phyloP scores from a whole-genome alignment of 2,797 vertebrate genomes.

The Rhinichthys osculus region DNA sequence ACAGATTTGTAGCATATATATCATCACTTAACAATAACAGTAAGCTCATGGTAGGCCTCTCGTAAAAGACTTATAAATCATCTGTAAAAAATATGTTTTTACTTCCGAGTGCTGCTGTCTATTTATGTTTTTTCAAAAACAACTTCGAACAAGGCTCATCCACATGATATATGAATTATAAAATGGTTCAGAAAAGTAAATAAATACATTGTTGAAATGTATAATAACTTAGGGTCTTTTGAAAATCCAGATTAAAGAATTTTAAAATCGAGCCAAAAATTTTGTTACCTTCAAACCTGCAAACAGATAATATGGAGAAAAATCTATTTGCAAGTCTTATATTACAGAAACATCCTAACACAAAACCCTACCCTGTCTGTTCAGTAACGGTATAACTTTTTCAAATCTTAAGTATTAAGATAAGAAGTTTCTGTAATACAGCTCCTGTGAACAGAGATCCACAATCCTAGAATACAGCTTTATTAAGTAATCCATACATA shows the following conservation, averaged over 20 bases:
- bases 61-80: neutral
- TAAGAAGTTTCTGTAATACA: neutral
- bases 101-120: neutral
- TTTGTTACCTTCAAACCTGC: neutral
- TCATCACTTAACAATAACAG: neutral
- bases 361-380: neutral
- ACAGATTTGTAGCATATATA: neutral
- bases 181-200: neutral
- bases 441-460: neutral
- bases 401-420: neutral
- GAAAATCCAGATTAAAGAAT: neutral
- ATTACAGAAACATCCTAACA: neutral
- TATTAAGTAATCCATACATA: neutral
- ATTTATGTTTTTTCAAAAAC: neutral
- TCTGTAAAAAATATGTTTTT: neutral
- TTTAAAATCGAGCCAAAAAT: neutral
- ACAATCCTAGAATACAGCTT: neutral
- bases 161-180: neutral
- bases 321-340: neutral
- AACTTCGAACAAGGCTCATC: neutral
- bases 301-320: neutral
- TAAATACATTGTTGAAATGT: neutral
- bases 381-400: neutral
- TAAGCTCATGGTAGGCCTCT: neutral
- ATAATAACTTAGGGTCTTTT: neutral